phyloP scores from a whole-genome alignment of 2,797 vertebrate genomes.

The Catamblyrhynchus diadema region DNA sequence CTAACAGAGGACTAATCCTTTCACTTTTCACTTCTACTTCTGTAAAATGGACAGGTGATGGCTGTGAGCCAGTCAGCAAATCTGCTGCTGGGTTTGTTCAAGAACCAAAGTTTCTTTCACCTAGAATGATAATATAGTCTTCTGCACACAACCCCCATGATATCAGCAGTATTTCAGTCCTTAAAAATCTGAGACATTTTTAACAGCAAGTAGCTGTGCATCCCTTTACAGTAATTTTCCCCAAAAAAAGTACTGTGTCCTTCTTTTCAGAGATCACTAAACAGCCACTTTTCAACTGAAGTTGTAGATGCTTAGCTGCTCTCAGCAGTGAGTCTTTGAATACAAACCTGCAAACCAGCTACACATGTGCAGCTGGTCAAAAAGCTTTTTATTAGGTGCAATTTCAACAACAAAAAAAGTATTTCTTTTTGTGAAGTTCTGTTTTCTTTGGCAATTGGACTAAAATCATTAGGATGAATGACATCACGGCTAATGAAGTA shows the following conservation, averaged over 20 bases:
- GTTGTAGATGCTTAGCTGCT: not conserved
- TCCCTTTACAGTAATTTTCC: not conserved
- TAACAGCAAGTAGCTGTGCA: not conserved
- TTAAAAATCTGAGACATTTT: not conserved
- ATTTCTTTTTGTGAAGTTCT: not conserved
- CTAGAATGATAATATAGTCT: not conserved
- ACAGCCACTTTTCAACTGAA: not conserved
- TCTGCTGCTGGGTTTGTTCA: not conserved
- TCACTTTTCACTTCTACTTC: not conserved
- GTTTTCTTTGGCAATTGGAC: not conserved
- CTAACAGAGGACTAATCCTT: not conserved
- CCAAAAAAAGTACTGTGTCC: not conserved
- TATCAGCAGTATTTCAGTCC: not conserved
- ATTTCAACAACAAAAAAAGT: not conserved
- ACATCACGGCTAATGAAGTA: not conserved
- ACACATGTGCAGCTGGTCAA: not conserved
- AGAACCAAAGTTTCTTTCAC: not conserved
- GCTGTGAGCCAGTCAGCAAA: not conserved
- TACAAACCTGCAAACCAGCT: not conserved
- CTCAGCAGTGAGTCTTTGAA: not conserved
- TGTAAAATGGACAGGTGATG: not conserved
- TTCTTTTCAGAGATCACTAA: not conserved
- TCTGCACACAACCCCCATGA: not conserved
- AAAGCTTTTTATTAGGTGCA: not conserved
- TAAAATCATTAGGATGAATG: not conserved